Base-by-base conservation (phyloP, 1,140 invertebrate genomes). In the Schlechtendalia chinensis region DNA sequence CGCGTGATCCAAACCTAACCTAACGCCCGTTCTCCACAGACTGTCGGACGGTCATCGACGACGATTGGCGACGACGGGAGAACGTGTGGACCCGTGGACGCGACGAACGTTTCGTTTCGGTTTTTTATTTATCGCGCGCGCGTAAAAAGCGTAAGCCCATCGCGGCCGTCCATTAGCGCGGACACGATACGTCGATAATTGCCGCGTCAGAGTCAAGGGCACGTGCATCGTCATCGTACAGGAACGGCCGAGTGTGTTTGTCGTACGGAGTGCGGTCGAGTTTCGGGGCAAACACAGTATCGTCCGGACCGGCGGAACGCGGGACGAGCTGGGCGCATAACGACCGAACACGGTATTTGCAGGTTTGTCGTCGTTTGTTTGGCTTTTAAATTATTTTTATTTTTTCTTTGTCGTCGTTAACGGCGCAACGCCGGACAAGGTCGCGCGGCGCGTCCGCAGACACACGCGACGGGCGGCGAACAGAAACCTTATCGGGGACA, bases 121-220 rank as follows among this genome's bases (percentile, higher is more conserved):
- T n/a, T n/a, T n/a, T n/a, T n/a, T n/a, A n/a, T n/a, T n/a, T n/a
- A n/a, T n/a, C n/a, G n/a, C n/a, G n/a, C n/a, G n/a, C n/a, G n/a
- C n/a, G n/a, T n/a, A 22, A 59, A 69, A 69, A 45, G 32, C 45
- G 12, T 56, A 32, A 77, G 39, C 74, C n/a, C n/a, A n/a, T 59
- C 74, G 74, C 29, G n/a, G n/a, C 29, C 59, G 45, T 77, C 74
- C 74, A 77, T 77, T 77, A 77, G 54, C 56, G 74, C 45, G 59
- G 45, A 77, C 74, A 77, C 74, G 74, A 77, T 77, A 77, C 59
- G 45, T 47, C 74, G 74, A 77, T 77, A 77, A 77, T 77, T 77
- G 74, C 74, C 74, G 24, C 39, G 74, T 77, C 74, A 77, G 74
- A 77, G 74, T 77, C 74, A 77, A 77, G 74, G 74, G 54, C 74